phyloP scores from a whole-genome alignment of 2,888 invertebrate species.

The Eurytoma adleriae region DNA sequence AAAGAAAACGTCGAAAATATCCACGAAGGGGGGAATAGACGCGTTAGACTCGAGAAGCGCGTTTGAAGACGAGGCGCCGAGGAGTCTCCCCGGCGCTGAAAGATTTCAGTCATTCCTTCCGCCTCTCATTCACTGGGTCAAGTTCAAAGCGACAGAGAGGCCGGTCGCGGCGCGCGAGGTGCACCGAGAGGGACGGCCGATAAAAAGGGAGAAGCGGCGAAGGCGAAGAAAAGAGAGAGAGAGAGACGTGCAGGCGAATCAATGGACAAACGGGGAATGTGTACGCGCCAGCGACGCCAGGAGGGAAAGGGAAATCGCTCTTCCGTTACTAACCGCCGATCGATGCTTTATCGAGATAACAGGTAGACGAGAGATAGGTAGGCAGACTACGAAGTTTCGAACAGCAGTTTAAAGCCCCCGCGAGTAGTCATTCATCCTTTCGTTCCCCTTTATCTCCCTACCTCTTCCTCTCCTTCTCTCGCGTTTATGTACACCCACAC shows the following conservation, averaged over 20 bases:
- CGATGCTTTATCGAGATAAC: constrained; percentile 70
- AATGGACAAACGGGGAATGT: constrained; percentile 38
- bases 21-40: no score
- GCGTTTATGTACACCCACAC: no score
- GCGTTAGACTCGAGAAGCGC: no score
- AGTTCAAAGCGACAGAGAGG: constrained; percentile 64
- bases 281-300: not conserved
- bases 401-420: constrained; percentile 57
- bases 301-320: constrained; percentile 64
- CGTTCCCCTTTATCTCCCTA: constrained; percentile 47
- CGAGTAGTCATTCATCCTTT: not conserved
- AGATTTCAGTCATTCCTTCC: constrained; percentile 67
- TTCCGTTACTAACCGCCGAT: constrained; percentile 68
- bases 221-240: constrained; percentile 46
- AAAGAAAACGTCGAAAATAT: no score
- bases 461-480: constrained; percentile 29
- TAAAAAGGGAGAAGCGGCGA: constrained; percentile 10
- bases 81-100: constrained; percentile 56
- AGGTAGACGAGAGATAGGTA: constrained; percentile 61
- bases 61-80: constrained; percentile 44
- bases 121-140: constrained; percentile 69
- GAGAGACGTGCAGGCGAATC: constrained; percentile 45
- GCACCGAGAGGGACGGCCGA: constrained; percentile 14
- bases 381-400: constrained; percentile 50
- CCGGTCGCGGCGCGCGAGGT: not conserved